These are phyloP conservation scores for Odontophorus gujanensis DNA, from an alignment of 2,113 vertebrate species.

Conservation along the genomic window DNA sequence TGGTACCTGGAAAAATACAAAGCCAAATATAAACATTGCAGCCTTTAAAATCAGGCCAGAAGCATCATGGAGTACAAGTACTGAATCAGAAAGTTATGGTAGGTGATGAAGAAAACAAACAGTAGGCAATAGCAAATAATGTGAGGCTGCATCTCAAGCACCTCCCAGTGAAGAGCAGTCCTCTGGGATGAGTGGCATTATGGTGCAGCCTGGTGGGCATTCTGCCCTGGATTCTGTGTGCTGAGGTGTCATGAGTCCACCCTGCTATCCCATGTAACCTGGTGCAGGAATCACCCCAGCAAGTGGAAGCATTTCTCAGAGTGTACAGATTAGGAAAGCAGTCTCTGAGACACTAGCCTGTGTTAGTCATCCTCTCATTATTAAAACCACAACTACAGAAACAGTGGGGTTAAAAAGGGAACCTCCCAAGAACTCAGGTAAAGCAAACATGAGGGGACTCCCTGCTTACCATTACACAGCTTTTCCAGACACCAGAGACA, in stretches of 20 bases:
- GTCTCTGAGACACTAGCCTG: background rate
- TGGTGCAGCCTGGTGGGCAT: background rate
- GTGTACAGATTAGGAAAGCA: background rate
- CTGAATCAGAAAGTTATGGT: background rate
- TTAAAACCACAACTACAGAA: background rate
- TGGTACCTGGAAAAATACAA: background rate
- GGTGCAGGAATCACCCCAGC: background rate
- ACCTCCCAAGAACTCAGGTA: background rate
- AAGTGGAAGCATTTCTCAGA: accelerated
- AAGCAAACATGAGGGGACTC: background rate
- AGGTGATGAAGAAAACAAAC: background rate
- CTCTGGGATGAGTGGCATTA: background rate
- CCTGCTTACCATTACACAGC: background rate
- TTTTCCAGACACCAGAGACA: background rate
- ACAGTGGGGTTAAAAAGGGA: background rate
- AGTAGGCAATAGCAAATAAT: background rate
- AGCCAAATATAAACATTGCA: background rate
- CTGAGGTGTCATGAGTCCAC: background rate
- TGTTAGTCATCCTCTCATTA: background rate
- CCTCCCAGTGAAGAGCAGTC: background rate
- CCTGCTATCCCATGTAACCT: background rate
- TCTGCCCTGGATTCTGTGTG: background rate
- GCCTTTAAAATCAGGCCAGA: background rate
- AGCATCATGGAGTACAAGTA: background rate
- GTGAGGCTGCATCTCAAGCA: background rate